Percentiles rank a stretch among this genome's conserved stretches.
phyloP scores from a whole-genome alignment of 2,797 vertebrate genomes.

The Fistularia commersonii region DNA sequence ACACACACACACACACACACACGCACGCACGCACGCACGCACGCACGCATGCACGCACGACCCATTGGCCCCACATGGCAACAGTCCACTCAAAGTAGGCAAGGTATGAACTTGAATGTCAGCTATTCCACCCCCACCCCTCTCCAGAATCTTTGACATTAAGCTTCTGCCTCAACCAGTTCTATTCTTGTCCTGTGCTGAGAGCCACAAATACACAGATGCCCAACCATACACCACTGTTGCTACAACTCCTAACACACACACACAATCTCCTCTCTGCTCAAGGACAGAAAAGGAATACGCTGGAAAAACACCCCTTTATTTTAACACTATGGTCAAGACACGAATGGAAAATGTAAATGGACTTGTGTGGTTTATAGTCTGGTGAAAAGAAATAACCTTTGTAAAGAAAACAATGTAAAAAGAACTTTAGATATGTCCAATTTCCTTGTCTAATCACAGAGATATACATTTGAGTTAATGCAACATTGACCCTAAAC shows the following conservation, averaged over 20 bases:
- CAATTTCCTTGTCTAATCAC: background rate
- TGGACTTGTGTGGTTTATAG: no score
- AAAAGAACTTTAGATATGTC: background rate
- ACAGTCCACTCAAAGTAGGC: conserved; percentile 26
- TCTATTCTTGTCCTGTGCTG: conserved; percentile 64
- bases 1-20: no score
- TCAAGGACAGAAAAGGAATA: conserved; percentile 2
- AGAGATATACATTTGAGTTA: background rate
- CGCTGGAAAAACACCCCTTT: background rate
- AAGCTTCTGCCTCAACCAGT: conserved; percentile 50
- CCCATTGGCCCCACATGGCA: no score
- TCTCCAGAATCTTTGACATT: conserved; percentile 54
- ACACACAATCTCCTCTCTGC: conserved; percentile 19
- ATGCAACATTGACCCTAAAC: conserved; percentile 39
- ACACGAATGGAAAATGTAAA: no score
- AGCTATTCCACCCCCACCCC: conserved; percentile 33
- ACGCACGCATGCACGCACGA: no score
- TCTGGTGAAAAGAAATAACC: no score
- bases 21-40: no score
- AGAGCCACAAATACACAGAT: conserved; percentile 60
- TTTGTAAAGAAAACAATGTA: background rate
- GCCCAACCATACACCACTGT: conserved; percentile 36
- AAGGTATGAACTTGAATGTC: conserved; percentile 50
- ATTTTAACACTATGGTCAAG: no score
- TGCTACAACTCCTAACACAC: conserved; percentile 25